phyloP scores from a whole-genome alignment of 2,888 invertebrate genomes.

The Caenorhabditis sulstoni region DNA sequence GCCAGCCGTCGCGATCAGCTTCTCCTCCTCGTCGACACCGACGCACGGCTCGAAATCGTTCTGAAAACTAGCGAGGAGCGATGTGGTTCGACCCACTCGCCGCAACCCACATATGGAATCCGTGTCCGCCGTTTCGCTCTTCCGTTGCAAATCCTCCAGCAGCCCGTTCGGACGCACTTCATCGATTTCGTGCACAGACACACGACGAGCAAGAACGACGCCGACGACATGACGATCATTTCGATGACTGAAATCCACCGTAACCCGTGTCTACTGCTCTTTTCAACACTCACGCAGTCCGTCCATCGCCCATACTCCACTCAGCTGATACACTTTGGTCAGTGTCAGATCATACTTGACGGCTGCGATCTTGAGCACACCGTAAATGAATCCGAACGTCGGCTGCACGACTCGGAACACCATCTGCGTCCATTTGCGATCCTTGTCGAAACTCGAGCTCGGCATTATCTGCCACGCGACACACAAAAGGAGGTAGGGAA shows the following conservation, averaged over 20 bases:
- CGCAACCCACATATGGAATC: constrained; percentile 9
- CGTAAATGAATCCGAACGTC: constrained; percentile 11
- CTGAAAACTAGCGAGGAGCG: neutral
- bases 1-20: constrained; percentile 10
- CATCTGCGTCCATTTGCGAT: neutral
- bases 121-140: constrained; percentile 4
- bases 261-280: neutral
- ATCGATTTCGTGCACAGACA: constrained; percentile 2
- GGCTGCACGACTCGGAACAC: constrained; percentile 3
- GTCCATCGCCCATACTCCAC: neutral
- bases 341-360: neutral
- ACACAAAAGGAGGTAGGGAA: constrained; percentile 11
- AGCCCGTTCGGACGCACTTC: constrained; percentile 4
- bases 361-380: constrained; percentile 4
- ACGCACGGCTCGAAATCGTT: constrained; percentile 20
- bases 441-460: neutral
- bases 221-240: neutral
- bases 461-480: neutral
- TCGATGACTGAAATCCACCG: constrained; percentile 19
- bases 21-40: constrained; percentile 21
- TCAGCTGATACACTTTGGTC: neutral
- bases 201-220: neutral
- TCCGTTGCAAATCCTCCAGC: neutral
- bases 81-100: neutral
- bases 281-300: constrained; percentile 11